Conservation (phyloP, 2,888 invertebrate species). For the Mesorhabditis belari region DNA sequence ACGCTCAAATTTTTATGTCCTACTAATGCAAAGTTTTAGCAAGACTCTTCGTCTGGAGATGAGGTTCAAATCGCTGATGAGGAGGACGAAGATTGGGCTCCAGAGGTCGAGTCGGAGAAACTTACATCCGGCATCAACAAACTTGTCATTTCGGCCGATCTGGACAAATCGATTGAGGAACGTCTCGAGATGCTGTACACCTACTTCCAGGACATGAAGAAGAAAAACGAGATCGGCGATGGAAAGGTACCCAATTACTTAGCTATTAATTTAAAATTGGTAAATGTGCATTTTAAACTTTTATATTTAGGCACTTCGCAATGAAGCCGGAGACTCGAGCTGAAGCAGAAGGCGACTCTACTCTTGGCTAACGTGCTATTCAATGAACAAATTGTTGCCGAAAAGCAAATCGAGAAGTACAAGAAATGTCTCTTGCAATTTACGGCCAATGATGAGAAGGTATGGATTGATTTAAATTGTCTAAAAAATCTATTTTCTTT, state of each 20-base stretch:
- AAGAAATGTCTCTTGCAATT: conserved; percentile 62
- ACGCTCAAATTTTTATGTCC: too few relatives aligned
- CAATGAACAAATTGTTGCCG: conserved; percentile 58
- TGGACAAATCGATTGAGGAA: conserved; percentile 88
- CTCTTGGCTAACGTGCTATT: conserved; percentile 83
- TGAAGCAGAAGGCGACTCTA: conserved; percentile 83
- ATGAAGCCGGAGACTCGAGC: conserved; percentile 82
- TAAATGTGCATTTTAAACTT: too few relatives aligned
- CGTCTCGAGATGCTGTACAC: conserved; percentile 90
- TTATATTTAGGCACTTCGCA: conserved; percentile 52
- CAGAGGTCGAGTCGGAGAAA: conserved; percentile 81
- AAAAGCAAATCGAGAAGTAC: conserved; percentile 65
- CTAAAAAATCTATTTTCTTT: conserved; percentile 17
- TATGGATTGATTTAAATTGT: neutral
- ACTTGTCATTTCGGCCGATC: conserved; percentile 87
- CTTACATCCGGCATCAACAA: conserved; percentile 63
- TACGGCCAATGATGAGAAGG: conserved; percentile 42
- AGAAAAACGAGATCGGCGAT: conserved; percentile 26
- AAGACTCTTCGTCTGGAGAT: conserved; percentile 3
- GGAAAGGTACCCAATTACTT: conserved; percentile 9
- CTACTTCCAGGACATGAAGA: conserved; percentile 59
- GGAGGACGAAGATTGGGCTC: conserved; percentile 87
- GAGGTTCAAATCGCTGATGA: conserved; percentile 65
- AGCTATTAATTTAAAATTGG: too few relatives aligned
- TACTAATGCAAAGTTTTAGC: too few relatives aligned